Conservation (phyloP, 64 coral and sea anemone species). For the Actinia tenebrosa region DNA sequence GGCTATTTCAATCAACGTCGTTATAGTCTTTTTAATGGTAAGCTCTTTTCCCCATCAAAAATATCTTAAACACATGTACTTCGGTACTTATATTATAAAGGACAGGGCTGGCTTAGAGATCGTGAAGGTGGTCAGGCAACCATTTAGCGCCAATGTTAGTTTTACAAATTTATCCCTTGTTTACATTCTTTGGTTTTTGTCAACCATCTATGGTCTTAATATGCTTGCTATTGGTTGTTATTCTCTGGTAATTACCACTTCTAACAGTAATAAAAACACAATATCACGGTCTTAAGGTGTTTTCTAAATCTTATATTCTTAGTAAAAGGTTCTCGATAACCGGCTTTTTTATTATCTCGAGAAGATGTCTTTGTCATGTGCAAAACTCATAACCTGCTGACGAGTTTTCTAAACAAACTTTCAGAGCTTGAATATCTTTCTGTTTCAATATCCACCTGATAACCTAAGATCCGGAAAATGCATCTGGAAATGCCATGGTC, state of each 20-base stretch:
- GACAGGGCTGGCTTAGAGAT: neutral
- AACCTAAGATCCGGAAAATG: neutral
- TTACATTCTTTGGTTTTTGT: neutral
- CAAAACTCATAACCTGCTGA: neutral
- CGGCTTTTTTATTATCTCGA: neutral
- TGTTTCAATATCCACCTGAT: neutral
- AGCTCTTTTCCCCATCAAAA: neutral
- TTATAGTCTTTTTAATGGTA: neutral
- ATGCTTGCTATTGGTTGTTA: neutral
- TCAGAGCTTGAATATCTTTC: neutral
- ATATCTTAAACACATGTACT: no score
- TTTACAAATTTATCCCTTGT: neutral
- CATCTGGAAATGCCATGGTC: neutral
- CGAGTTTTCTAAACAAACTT: neutral
- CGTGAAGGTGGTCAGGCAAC: neutral
- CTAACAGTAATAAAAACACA: neutral
- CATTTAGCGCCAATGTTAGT: neutral
- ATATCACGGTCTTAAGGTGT: neutral
- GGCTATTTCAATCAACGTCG: neutral
- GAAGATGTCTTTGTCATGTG: neutral
- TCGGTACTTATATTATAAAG: no score
- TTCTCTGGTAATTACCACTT: constrained; percentile 5
- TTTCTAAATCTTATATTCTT: neutral
- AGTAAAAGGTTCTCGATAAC: neutral
- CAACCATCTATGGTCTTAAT: neutral